Percentiles rank a stretch among this genome's conserved stretches.
Evolutionary conservation across 2,888 invertebrate species (phyloP).

Genomic region (Listrodromus nycthemerus): DNA sequence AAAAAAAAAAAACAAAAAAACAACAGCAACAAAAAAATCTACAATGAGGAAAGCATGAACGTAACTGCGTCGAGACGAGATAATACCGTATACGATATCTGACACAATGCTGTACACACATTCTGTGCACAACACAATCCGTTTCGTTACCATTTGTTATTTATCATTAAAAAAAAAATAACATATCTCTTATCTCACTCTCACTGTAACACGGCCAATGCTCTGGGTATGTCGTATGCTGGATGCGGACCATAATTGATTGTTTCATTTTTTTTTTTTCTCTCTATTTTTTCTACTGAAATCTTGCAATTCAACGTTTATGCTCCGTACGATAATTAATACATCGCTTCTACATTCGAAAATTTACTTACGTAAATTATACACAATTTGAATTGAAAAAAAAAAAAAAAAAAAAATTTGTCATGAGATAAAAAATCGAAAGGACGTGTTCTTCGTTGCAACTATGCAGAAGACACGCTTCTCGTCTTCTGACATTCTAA

Average conservation of each 20-base stretch:
- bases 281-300: conserved; percentile 28
- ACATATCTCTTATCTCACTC: conserved; percentile 75
- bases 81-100: conserved; percentile 42
- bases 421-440: neutral
- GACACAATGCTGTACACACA: conserved; percentile 66
- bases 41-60: conserved; percentile 3
- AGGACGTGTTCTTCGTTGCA: neutral
- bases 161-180: conserved; percentile 29
- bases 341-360: conserved; percentile 66
- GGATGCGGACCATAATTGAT: conserved; percentile 81
- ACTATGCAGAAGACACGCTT: neutral
- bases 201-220: conserved; percentile 83
- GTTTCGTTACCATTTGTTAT: conserved; percentile 55
- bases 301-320: conserved; percentile 77
- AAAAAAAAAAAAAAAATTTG: conserved; percentile 18
- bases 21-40: conserved; percentile 5
- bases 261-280: conserved; percentile 35
- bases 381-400: conserved; percentile 35
- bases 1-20: too few relatives aligned
- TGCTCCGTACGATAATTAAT: conserved; percentile 70
- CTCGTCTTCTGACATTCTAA: conserved; percentile 5
- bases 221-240: conserved; percentile 85
- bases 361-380: conserved; percentile 51
- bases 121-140: conserved; percentile 76
- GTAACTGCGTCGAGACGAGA: conserved; percentile 25